These are phyloP conservation scores for Plutella xylostella DNA, from an alignment of 2,888 invertebrate genomes.

Conservation along the genomic window DNA sequence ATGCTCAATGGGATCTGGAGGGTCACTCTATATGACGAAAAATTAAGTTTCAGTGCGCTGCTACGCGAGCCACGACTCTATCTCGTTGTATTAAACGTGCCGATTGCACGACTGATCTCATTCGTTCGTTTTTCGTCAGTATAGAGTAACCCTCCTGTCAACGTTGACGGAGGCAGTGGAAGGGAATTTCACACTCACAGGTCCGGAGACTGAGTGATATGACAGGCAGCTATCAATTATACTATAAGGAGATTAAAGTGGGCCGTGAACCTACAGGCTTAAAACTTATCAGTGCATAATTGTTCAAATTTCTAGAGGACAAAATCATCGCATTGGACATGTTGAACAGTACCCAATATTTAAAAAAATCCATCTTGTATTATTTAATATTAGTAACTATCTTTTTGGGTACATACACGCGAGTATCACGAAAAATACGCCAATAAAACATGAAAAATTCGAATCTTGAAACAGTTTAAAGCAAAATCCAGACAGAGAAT, in stretches of 20 bases:
- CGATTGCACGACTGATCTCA: no score
- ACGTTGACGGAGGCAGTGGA: constrained; percentile 1
- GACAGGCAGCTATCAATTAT: constrained; percentile 5
- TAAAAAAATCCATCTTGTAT: no score
- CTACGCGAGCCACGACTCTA: no score
- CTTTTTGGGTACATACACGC: no score
- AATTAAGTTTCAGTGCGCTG: no score
- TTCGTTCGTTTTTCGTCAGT: no score
- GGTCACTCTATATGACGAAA: no score
- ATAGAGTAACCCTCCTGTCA: no score
- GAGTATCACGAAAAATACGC: neutral
- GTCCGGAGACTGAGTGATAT: neutral
- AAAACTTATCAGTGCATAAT: neutral
- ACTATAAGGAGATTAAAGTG: constrained; percentile 1
- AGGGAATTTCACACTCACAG: constrained; percentile 1
- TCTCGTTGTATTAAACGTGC: no score
- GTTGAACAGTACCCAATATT: no score
- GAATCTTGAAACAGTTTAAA: constrained; percentile 25
- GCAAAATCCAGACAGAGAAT: constrained; percentile 35
- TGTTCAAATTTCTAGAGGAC: neutral
- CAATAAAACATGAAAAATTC: constrained; percentile 13
- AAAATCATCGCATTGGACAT: neutral
- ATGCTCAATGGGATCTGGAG: no score
- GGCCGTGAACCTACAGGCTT: neutral
- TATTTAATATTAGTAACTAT: no score